Percentiles rank a stretch among this genome's conserved stretches.
These are phyloP conservation scores for Echinometra lucunter DNA, from an alignment of 53 echinoderm and acorn worm genomes.

Conservation along the genomic window DNA sequence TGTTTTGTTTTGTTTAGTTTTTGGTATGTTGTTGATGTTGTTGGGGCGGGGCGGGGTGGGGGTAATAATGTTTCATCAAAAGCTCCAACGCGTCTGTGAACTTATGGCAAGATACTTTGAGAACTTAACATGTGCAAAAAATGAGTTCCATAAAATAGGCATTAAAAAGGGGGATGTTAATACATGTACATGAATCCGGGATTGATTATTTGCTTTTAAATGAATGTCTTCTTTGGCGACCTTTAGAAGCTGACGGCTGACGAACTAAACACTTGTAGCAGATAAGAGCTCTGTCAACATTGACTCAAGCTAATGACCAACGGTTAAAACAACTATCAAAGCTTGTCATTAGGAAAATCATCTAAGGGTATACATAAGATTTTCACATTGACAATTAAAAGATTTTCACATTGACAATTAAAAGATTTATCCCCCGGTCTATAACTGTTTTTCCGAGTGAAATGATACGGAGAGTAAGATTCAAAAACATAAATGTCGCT, in stretches of 20 bases:
- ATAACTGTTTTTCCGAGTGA: too few relatives aligned
- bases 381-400: not conserved
- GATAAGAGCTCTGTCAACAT: constrained; percentile 37
- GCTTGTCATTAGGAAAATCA: not conserved
- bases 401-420: not conserved
- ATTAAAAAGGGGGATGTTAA: not conserved
- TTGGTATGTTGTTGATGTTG: too few relatives aligned
- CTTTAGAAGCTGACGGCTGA: constrained; percentile 11
- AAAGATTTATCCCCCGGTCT: not conserved
- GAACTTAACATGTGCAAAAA: not conserved
- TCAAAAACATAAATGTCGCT: too few relatives aligned
- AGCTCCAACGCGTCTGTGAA: not conserved
- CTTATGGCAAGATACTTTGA: not conserved
- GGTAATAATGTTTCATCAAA: too few relatives aligned
- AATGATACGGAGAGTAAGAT: too few relatives aligned
- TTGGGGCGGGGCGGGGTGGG: too few relatives aligned
- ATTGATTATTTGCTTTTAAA: not conserved
- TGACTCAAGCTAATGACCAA: not conserved
- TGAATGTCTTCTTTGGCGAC: not conserved
- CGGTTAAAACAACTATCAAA: not conserved
- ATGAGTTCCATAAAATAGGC: not conserved
- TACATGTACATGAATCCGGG: not conserved
- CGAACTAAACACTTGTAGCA: not conserved
- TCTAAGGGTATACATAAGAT: not conserved
- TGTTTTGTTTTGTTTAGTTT: not conserved